Conservation (phyloP, 1,140 invertebrate genomes). For the Drosophila arizonae region DNA sequence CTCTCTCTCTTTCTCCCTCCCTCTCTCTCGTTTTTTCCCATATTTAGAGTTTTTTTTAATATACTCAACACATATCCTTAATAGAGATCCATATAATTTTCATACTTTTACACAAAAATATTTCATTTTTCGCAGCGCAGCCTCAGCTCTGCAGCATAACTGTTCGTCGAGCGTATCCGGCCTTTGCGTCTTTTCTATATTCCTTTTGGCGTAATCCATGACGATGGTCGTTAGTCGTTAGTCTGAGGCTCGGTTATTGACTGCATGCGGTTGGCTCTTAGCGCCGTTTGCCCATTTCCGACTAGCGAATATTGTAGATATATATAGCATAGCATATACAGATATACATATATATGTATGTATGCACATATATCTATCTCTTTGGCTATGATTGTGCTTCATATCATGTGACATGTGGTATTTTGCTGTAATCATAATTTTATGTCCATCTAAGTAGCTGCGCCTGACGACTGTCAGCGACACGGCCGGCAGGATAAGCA, state of each 20-base stretch:
- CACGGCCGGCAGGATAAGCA: slow-evolving; percentile 36
- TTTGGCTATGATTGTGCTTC: slow-evolving; percentile 2
- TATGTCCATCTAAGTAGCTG: slow-evolving; percentile 78
- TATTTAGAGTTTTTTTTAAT: no score
- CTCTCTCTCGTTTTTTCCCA: no score
- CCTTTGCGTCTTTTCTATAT: not conserved
- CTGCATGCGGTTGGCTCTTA: slow-evolving; percentile 29
- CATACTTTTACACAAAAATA: no score
- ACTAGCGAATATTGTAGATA: not conserved
- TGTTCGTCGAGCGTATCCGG: not conserved
- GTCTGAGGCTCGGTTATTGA: slow-evolving; percentile 59
- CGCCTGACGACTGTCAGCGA: slow-evolving; percentile 74
- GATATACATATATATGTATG: no score
- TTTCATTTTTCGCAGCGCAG: not conserved
- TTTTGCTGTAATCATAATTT: slow-evolving; percentile 79
- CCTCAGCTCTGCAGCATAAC: not conserved
- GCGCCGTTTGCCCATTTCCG: slow-evolving; percentile 2
- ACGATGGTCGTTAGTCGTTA: slow-evolving; percentile 54
- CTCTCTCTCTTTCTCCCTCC: no score
- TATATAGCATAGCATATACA: no score
- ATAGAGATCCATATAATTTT: no score
- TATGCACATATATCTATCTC: no score
- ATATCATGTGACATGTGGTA: slow-evolving; percentile 62
- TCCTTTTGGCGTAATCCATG: slow-evolving; percentile 43
- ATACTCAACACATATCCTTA: no score